Base-by-base conservation (phyloP, 1,140 invertebrate species). In the Lordiphosa stackelbergi region DNA sequence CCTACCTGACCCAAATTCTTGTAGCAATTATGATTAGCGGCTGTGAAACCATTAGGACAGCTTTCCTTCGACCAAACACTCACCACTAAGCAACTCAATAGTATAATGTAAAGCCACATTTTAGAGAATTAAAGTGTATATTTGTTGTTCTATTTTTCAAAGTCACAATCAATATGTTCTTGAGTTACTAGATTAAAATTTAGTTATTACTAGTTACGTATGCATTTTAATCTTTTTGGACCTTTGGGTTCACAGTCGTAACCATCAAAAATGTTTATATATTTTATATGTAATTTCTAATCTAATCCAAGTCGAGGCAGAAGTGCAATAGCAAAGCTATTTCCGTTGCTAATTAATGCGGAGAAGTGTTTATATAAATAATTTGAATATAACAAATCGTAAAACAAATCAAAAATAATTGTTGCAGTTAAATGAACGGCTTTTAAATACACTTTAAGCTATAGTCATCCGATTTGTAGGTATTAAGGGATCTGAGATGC, bases 341-440 rank as follows among this genome's bases (percentile, higher is more conserved):
- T 64, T 68, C 65, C 65, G 65, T 63, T 45, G 12, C 28, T 56
- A 34, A 66, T 63, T 58, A 53, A 64, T 49, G 65, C 53, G 43
- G 49, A 42, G 13, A 35, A 43, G 38, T 43, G 35, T 64, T 68
- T 68, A 58, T 68, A 57, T 68, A 68, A 68, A 64, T 43, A 43
- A 48, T 45, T 53, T 38, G 13, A 22, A 49, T 47, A 28, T 10
- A 16, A 36, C 22, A 37, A 51, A 43, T 53, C 35, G 52, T 4
- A 47, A 40, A 24, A 31, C 12, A 35, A 16, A 49, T 16, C 22
- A 24, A 24, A 24, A 11, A 22, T 12, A 24, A 28, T 28, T 9
- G 34, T 36, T 61, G 59, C 64, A 64, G 64, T n/a, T 37, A 6
- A 24, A 2, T 24, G 5, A 24, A 24, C 22, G 22, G 5, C 22